Base-by-base conservation (phyloP, 2,888 invertebrate genomes). In the Xylocampa areola region DNA sequence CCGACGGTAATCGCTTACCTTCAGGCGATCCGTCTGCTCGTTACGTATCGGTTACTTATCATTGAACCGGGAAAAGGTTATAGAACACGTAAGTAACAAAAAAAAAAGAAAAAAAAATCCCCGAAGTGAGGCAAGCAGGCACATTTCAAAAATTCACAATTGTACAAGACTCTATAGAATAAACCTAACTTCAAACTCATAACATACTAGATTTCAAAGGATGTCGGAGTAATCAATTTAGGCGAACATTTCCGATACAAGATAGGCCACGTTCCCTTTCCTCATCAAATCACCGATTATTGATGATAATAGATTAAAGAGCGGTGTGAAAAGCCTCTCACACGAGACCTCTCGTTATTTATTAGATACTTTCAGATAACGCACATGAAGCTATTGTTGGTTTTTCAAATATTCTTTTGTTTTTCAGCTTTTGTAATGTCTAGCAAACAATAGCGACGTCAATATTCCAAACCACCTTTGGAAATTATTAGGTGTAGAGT, bases 191-290 rank as follows among this genome's bases (percentile, higher is more conserved):
- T 1, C 10, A 27, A 40, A 37, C 11, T 25, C 11, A 27, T 48
- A 27, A 25, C 32, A 10, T 30, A 52, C 23, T 44, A 51, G 47
- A 64, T 35, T 39, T 17, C 49, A 68, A 60, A 77, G 39, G 32
- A 58, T 5, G 45, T 47, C 47, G 52, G 70, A 76, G 73, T 79
- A 79, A 75, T 70, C 77, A 75, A 81, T 81, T 84, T 80, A 58
- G 76, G 71, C 63, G 44, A 58, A 63, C 45, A 69, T 59, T 52
- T 39, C 39, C 29, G 64, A 71, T 78, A 35, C 0, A 5, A 77
- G 85, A 85, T 85, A 84, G 59, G 44, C 29, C 85, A 85, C 85
- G 85, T 60, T 54, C 33, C 40, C 19, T 49, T 57, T 62, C 63
- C 62, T 32, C 43, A 61, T 45, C 48, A 51, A 60, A 63, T 63